Evolutionary conservation across 35 echinoderm and acorn worm species (phyloP), one percentile per base, ranked within the genome.

Genomic region (Ptychodera flava): DNA sequence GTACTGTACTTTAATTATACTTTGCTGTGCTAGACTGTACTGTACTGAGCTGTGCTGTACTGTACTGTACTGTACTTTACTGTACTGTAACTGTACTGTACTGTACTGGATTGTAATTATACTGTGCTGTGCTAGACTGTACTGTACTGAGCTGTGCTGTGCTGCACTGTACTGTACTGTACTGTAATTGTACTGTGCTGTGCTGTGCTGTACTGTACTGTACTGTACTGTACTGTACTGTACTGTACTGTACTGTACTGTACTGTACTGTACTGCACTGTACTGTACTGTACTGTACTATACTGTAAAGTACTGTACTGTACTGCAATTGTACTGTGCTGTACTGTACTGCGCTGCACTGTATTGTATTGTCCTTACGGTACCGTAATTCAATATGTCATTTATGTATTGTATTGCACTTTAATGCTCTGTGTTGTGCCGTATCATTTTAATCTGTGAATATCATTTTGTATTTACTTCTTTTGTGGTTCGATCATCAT

Each of bases 221-320:
- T 81, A 36, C 86, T 81, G 34, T 88, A 81, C 86, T 78, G 85
- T 87, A 87, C 64, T 78, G 77, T 88, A 88, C 86, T 81, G 6
- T 81, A 81, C 86, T 88, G 78, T 88, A 81, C 78, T n/a, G 86
- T 82, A 81, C 86, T 81, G 22, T 89, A 89, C 87, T 82, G 80
- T 89, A 89, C 87, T 83, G 33, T 77, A 83, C 80, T 77, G 81
- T 89, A 89, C 88, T 89, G 80, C 77, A 78, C 88, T 89, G 88
- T 89, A 77, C 81, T 82, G 35, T 89, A 82, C 87, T 45, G 29
- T 89, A 82, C 80, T 37, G 36, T 82, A 82, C 37, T 64, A 33
- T 89, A 89, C 36, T 82, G 35, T 82, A 82, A 79, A 30, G 35
- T 83, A 89, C 79, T 83, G 34, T 89, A 89, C 36, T 82, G 35